phyloP scores from a whole-genome alignment of 2,888 invertebrate genomes.

The Thumatha senex region DNA sequence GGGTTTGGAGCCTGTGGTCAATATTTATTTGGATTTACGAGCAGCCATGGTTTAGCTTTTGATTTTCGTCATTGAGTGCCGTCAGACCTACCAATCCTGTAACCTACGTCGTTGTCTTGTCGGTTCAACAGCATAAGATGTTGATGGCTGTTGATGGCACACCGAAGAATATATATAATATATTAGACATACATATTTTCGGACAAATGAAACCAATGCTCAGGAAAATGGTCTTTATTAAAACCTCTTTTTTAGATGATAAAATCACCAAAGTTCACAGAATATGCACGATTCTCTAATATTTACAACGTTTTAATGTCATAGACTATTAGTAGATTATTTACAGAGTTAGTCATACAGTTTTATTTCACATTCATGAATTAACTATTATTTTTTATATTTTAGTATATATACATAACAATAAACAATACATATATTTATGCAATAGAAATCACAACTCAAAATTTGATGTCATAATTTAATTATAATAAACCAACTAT shows the following conservation, averaged over 20 bases:
- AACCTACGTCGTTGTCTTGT: too few species aligned
- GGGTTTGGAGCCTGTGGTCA: too few species aligned
- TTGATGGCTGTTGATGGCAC: too few species aligned
- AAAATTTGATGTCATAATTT: constrained; percentile 18
- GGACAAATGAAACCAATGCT: constrained; percentile 30
- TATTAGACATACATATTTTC: too few species aligned
- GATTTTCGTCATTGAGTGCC: too few species aligned
- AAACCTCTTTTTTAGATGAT: constrained; percentile 59
- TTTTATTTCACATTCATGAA: constrained; percentile 17
- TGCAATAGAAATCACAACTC: constrained; percentile 37
- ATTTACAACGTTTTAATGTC: constrained; percentile 59
- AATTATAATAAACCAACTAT: constrained; percentile 32
- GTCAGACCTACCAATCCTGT: too few species aligned
- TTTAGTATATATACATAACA: constrained; percentile 19
- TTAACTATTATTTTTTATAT: constrained; percentile 19
- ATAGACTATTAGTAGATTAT: constrained; percentile 40
- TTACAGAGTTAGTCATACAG: constrained; percentile 29
- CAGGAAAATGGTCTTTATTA: constrained; percentile 75
- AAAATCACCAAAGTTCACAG: constrained; percentile 59
- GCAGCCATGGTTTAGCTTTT: too few species aligned
- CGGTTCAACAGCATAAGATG: too few species aligned
- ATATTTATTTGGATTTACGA: too few species aligned
- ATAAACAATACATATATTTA: constrained; percentile 20
- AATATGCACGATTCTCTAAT: constrained; percentile 62
- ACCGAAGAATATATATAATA: too few species aligned